phyloP scores from a whole-genome alignment of 2,888 invertebrate genomes.

The Fragum sueziense region DNA sequence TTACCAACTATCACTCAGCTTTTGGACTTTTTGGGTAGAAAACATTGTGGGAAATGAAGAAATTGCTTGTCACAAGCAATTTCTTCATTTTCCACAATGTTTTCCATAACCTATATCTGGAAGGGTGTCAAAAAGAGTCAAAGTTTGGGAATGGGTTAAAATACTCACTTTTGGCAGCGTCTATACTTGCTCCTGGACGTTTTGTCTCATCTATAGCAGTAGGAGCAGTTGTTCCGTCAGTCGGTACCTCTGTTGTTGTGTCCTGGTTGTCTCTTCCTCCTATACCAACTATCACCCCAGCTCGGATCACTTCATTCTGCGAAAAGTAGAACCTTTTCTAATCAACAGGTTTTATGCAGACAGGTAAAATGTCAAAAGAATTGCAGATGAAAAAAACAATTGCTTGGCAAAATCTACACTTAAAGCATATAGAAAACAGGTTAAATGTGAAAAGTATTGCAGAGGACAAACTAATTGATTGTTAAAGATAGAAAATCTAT shows the following conservation, averaged over 20 bases:
- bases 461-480: background rate
- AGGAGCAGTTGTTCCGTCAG: slow-evolving; percentile 23
- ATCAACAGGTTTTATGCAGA: background rate
- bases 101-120: too few species aligned
- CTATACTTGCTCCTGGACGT: slow-evolving; percentile 50
- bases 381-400: background rate
- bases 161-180: slow-evolving; percentile 32
- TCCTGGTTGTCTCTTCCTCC: slow-evolving; percentile 58
- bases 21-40: too few species aligned
- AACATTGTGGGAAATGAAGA: too few species aligned
- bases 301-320: slow-evolving; percentile 54
- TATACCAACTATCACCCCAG: slow-evolving; percentile 63
- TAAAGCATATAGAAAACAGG: background rate
- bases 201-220: slow-evolving; percentile 27
- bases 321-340: too few species aligned
- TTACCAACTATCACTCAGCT: slow-evolving; percentile 64
- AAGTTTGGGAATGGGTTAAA: too few species aligned
- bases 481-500: too few species aligned
- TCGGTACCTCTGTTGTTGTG: slow-evolving; percentile 45
- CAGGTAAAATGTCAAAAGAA: background rate
- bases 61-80: too few species aligned
- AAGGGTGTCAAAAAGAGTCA: too few species aligned
- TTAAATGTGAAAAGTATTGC: background rate
- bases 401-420: background rate
- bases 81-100: too few species aligned